Base-by-base conservation (phyloP, 1,140 invertebrate species). In the Ostrea edulis region DNA sequence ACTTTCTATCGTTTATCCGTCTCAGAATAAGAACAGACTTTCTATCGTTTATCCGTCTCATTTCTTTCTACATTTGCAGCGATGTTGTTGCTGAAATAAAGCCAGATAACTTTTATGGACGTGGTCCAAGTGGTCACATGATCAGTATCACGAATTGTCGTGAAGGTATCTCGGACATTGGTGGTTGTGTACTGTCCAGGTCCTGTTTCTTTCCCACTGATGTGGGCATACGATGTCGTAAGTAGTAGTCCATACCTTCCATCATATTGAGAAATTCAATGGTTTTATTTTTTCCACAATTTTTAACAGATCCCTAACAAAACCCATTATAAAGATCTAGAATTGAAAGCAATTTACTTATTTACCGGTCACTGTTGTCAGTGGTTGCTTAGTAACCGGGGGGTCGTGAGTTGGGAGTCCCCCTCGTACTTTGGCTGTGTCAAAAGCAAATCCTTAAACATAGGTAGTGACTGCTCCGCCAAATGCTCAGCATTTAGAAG, bases 31-130 rank as follows among this genome's bases (percentile, higher is more conserved):
- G n/a, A n/a, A n/a, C n/a, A n/a, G n/a, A n/a, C n/a, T n/a, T 44
- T 44, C 35, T 44, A 44, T 44, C 1, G 35, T 44, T 44, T 65
- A 20, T 25, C n/a, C 20, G 5, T 84, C n/a, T 17, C 14, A 25
- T 25, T 20, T 2, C 8, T 25, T 54, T 53, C 0, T 65, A 62
- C 25, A 2, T 22, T 53, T 68, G 11, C 22, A 62, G 54, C 0
- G 53, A 85, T 29, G 55, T 44, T 29, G 17, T 55, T 58, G 54
- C 58, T 62, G 53, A 62, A 17, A 85, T 54, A 17, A 85, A 58
- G 25, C 58, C n/a, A 11, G 51, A 58, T 62, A 22, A 58, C n/a
- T 58, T 65, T 85, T 85, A 77, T 12, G 68, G 68, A 1, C 29
- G 25, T 35, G 68, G 68, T 17, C 35, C 22, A 17, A 54, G 53